These are phyloP conservation scores for Oreortyx pictus DNA, from an alignment of 2,797 vertebrate genomes.

Conservation along the genomic window DNA sequence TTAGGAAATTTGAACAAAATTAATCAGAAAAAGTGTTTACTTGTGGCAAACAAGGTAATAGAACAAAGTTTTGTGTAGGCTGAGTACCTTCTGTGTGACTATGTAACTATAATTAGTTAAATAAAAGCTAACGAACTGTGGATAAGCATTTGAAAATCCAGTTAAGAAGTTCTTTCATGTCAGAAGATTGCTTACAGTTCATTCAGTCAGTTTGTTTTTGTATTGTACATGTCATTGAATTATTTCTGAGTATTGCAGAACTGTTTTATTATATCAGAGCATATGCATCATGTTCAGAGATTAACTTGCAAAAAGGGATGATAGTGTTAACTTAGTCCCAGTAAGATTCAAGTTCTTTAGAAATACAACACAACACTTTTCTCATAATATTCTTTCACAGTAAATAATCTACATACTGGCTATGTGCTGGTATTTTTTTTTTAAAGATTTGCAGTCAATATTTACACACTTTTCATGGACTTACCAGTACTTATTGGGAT, in stretches of 20 bases:
- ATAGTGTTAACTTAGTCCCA: conserved; percentile 39
- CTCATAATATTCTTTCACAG: not conserved
- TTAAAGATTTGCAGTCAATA: not conserved
- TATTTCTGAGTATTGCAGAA: conserved; percentile 47
- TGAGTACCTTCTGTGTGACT: conserved; percentile 48
- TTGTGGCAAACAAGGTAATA: conserved; percentile 32
- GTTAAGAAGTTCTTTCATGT: conserved; percentile 54
- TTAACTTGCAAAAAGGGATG: conserved; percentile 13
- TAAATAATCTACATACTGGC: not conserved
- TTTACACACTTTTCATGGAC: not conserved
- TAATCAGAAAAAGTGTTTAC: conserved; percentile 40
- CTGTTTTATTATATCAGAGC: conserved; percentile 24
- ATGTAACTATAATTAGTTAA: conserved; percentile 39
- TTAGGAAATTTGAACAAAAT: conserved; percentile 49
- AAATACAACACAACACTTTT: conserved; percentile 1
- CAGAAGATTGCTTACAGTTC: conserved; percentile 53
- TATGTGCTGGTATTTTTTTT: not conserved
- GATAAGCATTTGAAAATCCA: conserved; percentile 66
- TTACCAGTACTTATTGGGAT: not conserved
- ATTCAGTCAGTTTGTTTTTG: conserved; percentile 53
- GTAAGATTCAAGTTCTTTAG: not conserved
- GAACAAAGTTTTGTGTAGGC: not conserved
- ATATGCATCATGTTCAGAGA: not conserved
- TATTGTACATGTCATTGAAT: conserved; percentile 42
- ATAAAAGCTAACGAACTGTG: conserved; percentile 66